Base-by-base conservation (phyloP, 2,113 vertebrate genomes). In the Sorex fumeus region DNA sequence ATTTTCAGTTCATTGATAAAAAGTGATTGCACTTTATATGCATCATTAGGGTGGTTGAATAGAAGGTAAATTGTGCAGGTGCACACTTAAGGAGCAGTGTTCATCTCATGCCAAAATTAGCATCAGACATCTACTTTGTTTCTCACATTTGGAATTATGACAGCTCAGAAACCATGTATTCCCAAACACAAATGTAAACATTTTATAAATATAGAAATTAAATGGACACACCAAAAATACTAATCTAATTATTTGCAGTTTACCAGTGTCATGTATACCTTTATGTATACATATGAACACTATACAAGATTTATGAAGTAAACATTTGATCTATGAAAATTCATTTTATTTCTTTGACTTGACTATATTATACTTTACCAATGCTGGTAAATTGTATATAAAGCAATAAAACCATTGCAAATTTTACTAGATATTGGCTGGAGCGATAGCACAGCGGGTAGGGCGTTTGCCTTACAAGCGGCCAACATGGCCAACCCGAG, bases 101-200 rank as follows among this genome's bases (percentile, higher is more conserved):
- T 81, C 92, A 88, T 78, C 91, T 60, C 57, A 76, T n/a, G 90
- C 79, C 62, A 64, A n/a, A 32, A 94, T 91, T n/a, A 78, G 91
- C 85, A 91, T 96, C n/a, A 87, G 88, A 27, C 36, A 91, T 84
- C 66, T 95, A 30, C 30, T 77, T 93, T 89, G 27, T 94, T 91
- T 53, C 78, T 93, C 78, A 45, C 25, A 90, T 69, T 70, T 92
- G 27, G 9, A n/a, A 34, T 76, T 47, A 88, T 10, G 6, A 50
- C 8, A 84, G 91, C 0, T 90, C 93, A 67, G 19, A 95, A 93
- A 74, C 10, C 34, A 93, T 74, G 62, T 2, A 64, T 85, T 81
- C 91, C 92, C 11, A 92, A 30, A 93, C 43, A 92, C 30, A 94
- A 90, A 94, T 78, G 43, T 88, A 72, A 82, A 32, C n/a, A 78